A percentile compares a stretch with the other conserved stretches of the same genome.
Conservation (phyloP, 2,888 invertebrate species). For the Dichetophora obliterata region DNA sequence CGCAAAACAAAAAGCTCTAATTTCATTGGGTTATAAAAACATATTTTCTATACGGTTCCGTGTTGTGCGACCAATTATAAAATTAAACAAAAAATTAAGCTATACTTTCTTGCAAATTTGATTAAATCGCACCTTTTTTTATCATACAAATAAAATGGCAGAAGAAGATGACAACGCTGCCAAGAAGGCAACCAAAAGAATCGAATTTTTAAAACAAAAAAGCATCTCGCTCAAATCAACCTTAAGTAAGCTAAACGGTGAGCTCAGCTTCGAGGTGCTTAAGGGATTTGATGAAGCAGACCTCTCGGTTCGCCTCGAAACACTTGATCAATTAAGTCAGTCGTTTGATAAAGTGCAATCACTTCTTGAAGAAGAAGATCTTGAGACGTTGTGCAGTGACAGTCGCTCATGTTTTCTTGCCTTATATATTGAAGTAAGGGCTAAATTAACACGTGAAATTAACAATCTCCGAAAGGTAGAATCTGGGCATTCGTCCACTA, state of each 20-base stretch:
- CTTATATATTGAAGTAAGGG: conserved; percentile 42
- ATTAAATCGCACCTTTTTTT: background rate
- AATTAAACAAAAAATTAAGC: background rate
- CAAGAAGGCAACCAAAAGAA: background rate
- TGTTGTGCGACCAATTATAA: background rate
- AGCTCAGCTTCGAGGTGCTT: background rate
- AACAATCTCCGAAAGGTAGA: conserved; percentile 17
- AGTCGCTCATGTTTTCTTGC: conserved; percentile 26
- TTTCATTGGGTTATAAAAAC: too few species aligned
- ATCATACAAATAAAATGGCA: background rate
- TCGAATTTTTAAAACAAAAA: conserved; percentile 2
- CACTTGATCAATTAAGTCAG: background rate
- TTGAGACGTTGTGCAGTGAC: background rate
- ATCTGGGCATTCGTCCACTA: conserved; percentile 24
- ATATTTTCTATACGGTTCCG: background rate
- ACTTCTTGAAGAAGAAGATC: conserved; percentile 11
- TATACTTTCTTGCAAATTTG: background rate
- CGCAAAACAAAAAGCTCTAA: too few species aligned
- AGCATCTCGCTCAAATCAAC: background rate
- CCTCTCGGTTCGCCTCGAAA: conserved; percentile 2
- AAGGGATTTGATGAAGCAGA: conserved; percentile 7
- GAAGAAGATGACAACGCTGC: background rate
- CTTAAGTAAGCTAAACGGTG: background rate
- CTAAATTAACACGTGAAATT: conserved; percentile 39
- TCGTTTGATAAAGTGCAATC: background rate